These are phyloP conservation scores for Oncorhynchus mykiss DNA, from an alignment of 2,113 vertebrate genomes.

Conservation along the genomic window DNA sequence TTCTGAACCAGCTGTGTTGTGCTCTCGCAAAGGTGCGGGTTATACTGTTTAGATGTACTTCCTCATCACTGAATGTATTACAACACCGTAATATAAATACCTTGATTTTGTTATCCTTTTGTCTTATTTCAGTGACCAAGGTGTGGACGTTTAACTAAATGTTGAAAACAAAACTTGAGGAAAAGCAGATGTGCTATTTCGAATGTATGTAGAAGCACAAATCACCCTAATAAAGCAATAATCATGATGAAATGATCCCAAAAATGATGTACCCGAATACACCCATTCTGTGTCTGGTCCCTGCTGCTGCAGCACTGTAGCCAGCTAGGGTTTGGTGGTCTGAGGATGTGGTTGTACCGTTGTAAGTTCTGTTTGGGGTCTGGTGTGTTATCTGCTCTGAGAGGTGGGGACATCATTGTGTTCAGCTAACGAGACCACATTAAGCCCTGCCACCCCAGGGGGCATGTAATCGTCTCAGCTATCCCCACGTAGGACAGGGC, in stretches of 20 bases:
- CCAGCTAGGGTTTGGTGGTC: not conserved
- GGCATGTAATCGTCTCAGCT: conserved; percentile 74
- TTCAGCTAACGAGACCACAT: conserved; percentile 74
- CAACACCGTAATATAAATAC: not conserved
- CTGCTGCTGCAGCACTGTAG: conserved; percentile 30
- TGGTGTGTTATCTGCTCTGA: conserved; percentile 58
- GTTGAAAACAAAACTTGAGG: too few species aligned
- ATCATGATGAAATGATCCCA: not conserved
- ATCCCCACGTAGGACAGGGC: conserved; percentile 45
- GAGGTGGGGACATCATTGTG: conserved; percentile 73
- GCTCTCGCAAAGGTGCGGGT: too few species aligned
- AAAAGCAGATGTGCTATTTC: not conserved
- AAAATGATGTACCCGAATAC: too few species aligned
- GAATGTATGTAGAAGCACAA: not conserved
- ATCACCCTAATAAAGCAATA: not conserved
- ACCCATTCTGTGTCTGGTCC: too few species aligned
- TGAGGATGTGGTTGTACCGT: not conserved
- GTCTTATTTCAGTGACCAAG: not conserved
- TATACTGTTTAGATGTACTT: not conserved
- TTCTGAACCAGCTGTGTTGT: not conserved
- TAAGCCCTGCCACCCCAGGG: conserved; percentile 62
- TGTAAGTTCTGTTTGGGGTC: conserved; percentile 49
- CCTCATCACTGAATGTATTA: not conserved
- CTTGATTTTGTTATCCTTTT: not conserved
- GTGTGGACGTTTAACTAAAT: not conserved